These are phyloP conservation scores for Brachyalestes nurse DNA, from an alignment of 2,797 vertebrate genomes.

Conservation along the genomic window DNA sequence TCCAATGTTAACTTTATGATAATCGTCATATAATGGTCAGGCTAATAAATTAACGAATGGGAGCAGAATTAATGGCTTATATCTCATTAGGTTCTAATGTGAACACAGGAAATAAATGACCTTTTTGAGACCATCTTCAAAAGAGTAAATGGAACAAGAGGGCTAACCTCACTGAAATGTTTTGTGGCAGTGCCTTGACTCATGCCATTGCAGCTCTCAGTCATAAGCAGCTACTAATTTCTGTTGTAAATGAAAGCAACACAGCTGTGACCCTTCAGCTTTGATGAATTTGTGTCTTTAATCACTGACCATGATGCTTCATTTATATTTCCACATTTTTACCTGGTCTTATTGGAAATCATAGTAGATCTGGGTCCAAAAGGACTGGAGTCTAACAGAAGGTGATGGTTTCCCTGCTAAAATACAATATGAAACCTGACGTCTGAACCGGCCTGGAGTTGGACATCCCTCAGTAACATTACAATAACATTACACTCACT, in stretches of 20 bases:
- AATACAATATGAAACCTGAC: background rate
- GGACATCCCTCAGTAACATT: background rate
- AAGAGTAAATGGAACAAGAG: constrained; percentile 41
- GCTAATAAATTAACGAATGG: constrained; percentile 58
- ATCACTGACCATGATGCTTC: background rate
- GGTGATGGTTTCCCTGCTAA: background rate
- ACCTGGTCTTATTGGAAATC: background rate
- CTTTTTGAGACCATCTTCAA: constrained; percentile 60
- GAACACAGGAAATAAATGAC: constrained; percentile 38
- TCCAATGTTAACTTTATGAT: constrained; percentile 54
- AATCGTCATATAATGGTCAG: constrained; percentile 61
- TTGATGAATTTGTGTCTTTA: constrained; percentile 9
- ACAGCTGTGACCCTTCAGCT: constrained; percentile 20
- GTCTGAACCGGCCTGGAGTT: background rate
- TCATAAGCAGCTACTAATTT: constrained; percentile 24
- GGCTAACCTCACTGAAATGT: constrained; percentile 47
- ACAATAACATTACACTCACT: too few relatives aligned
- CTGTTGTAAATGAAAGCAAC: background rate
- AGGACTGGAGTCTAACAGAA: background rate
- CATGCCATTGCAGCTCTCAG: constrained; percentile 40
- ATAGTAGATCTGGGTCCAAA: background rate
- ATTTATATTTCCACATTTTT: background rate
- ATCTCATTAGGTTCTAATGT: constrained; percentile 54
- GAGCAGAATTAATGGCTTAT: constrained; percentile 50
- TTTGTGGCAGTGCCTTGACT: constrained; percentile 46